A percentile compares a stretch with the other conserved stretches of the same genome.
phyloP scores from a whole-genome alignment of 1,140 invertebrate species.

The Calycopis cecrops region DNA sequence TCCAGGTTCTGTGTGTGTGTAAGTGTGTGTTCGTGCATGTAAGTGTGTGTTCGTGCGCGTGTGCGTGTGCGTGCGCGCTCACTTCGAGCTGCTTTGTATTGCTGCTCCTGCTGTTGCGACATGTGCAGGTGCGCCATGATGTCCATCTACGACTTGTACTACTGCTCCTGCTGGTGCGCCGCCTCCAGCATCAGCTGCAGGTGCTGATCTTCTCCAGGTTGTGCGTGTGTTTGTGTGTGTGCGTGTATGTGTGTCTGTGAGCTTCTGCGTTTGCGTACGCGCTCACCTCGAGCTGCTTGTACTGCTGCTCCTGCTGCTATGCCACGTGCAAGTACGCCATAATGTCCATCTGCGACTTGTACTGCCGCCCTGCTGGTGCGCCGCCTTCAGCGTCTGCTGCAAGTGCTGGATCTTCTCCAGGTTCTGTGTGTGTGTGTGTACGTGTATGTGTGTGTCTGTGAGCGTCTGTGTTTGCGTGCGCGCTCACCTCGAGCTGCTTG shows the following conservation, averaged over 20 bases:
- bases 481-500: slow-evolving; percentile 80
- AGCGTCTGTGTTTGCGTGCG: too few relatives aligned
- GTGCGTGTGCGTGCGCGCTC: slow-evolving; percentile 20
- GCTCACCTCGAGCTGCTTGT: slow-evolving; percentile 81
- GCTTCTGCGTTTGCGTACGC: too few relatives aligned
- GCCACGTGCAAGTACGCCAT: slow-evolving; percentile 83
- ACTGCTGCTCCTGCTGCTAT: slow-evolving; percentile 87
- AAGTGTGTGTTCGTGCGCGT: not conserved
- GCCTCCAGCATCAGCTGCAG: slow-evolving; percentile 83
- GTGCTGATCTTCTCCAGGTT: slow-evolving; percentile 75
- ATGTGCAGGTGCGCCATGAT: slow-evolving; percentile 81
- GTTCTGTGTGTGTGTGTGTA: too few relatives aligned
- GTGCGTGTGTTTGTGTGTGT: too few relatives aligned
- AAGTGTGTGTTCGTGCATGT: not conserved
- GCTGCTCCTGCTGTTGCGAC: slow-evolving; percentile 87
- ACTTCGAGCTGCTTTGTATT: slow-evolving; percentile 84
- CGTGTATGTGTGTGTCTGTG: too few relatives aligned
- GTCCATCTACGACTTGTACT: slow-evolving; percentile 85
- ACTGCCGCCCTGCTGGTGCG: slow-evolving; percentile 77
- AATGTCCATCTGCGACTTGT: slow-evolving; percentile 83
- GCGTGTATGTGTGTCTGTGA: too few relatives aligned
- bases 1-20: too few relatives aligned
- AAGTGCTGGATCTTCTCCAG: slow-evolving; percentile 76
- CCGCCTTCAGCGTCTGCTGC: slow-evolving; percentile 77
- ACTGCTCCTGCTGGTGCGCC: slow-evolving; percentile 84